phyloP scores from a whole-genome alignment of 1,140 invertebrate species.

The Musca vetustissima region DNA sequence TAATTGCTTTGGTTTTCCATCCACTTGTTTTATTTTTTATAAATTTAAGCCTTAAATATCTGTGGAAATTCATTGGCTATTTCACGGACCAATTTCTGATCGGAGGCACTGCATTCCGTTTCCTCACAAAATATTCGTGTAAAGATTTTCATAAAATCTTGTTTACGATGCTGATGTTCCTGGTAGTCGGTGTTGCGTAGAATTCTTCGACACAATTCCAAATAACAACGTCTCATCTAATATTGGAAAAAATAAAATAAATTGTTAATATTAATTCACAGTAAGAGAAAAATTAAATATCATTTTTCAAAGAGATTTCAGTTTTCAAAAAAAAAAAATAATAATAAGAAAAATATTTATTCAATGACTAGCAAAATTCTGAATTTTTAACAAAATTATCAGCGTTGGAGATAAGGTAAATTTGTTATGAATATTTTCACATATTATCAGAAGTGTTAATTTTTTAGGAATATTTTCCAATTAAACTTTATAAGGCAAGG shows the following conservation, averaged over 20 bases:
- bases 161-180: slow-evolving; percentile 72
- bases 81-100: slow-evolving; percentile 74
- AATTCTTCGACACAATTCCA: slow-evolving; percentile 74
- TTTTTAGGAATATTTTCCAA: too few species aligned
- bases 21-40: background rate
- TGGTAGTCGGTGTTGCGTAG: slow-evolving; percentile 75
- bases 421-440: too few species aligned
- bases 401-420: too few species aligned
- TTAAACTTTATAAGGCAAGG: too few species aligned
- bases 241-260: slow-evolving; percentile 33
- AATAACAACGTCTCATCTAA: slow-evolving; percentile 72
- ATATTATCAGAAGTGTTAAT: too few species aligned
- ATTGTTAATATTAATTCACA: background rate
- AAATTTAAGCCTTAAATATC: slow-evolving; percentile 67
- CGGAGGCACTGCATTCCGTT: slow-evolving; percentile 67
- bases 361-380: too few species aligned
- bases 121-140: slow-evolving; percentile 83
- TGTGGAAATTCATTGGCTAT: slow-evolving; percentile 84
- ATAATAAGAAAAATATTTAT: too few species aligned
- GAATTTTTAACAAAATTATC: too few species aligned
- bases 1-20: slow-evolving; percentile 13
- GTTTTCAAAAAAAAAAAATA: too few species aligned
- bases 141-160: slow-evolving; percentile 78
- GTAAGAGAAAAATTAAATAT: too few species aligned
- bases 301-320: too few species aligned